phyloP scores from a whole-genome alignment of 1,140 invertebrate species.

The Sarcophaga peregrina region DNA sequence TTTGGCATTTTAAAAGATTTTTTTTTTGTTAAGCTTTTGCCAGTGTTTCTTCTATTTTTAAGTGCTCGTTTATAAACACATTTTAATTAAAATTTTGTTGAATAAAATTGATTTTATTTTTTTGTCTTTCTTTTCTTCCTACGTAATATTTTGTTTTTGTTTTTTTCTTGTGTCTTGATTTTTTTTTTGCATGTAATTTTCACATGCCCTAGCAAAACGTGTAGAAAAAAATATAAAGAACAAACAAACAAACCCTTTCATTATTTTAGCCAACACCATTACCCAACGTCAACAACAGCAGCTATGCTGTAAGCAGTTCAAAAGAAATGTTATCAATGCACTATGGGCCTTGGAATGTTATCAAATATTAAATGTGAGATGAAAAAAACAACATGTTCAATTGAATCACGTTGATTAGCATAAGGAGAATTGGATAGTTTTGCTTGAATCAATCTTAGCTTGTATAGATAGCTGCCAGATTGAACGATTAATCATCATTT shows the following conservation, averaged over 20 bases:
- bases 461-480: too few relatives aligned
- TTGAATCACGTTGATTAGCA: too few relatives aligned
- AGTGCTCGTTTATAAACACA: conserved; percentile 33
- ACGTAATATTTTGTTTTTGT: too few relatives aligned
- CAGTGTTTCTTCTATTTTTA: neutral
- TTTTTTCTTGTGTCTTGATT: neutral
- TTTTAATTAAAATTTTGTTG: conserved; percentile 31
- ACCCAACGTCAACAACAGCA: neutral
- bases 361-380: too few relatives aligned
- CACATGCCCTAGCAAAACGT: neutral
- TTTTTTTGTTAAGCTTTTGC: neutral
- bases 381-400: too few relatives aligned
- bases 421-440: too few relatives aligned
- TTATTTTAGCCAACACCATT: neutral
- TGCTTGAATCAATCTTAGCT: too few relatives aligned
- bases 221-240: too few relatives aligned
- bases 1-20: too few relatives aligned
- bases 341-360: neutral
- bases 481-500: too few relatives aligned
- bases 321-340: conserved; percentile 30
- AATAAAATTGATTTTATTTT: too few relatives aligned
- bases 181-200: neutral
- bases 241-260: conserved; percentile 32
- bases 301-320: neutral
- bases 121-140: too few relatives aligned